phyloP scores from a whole-genome alignment of 2,797 vertebrate species.

The Prionace glauca region DNA sequence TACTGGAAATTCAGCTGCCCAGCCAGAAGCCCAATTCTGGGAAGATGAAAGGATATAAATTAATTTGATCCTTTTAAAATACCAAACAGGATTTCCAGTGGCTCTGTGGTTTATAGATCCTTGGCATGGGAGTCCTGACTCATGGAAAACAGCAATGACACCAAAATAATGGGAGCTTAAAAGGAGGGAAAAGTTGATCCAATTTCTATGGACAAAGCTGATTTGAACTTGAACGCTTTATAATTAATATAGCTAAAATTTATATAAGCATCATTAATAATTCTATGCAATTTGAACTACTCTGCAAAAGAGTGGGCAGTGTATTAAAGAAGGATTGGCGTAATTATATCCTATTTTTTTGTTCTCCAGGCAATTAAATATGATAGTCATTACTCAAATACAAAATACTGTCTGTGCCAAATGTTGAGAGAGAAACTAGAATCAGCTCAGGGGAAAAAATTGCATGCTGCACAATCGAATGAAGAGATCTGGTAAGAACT shows the following conservation, averaged over 20 bases:
- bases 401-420: constrained; percentile 93
- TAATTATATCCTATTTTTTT: neutral
- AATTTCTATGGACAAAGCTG: neutral
- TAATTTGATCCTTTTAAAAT: neutral
- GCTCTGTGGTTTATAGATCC: neutral
- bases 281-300: neutral
- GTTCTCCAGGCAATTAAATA: constrained; percentile 75
- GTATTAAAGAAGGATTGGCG: neutral
- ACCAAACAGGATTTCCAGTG: neutral
- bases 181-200: neutral
- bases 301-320: neutral
- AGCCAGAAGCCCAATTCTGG: no score
- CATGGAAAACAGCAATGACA: no score
- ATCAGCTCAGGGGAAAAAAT: constrained; percentile 74
- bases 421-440: constrained; percentile 89
- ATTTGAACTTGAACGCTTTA: neutral
- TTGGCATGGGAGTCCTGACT: neutral
- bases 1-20: no score
- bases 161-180: neutral
- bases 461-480: constrained; percentile 80
- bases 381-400: constrained; percentile 91
- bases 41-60: neutral
- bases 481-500: constrained; percentile 78
- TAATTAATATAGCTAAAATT: neutral
- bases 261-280: neutral